phyloP scores from a whole-genome alignment of 30 jellyfish, hydroid and myxozoan genomes.

The Aurelia aurita region DNA sequence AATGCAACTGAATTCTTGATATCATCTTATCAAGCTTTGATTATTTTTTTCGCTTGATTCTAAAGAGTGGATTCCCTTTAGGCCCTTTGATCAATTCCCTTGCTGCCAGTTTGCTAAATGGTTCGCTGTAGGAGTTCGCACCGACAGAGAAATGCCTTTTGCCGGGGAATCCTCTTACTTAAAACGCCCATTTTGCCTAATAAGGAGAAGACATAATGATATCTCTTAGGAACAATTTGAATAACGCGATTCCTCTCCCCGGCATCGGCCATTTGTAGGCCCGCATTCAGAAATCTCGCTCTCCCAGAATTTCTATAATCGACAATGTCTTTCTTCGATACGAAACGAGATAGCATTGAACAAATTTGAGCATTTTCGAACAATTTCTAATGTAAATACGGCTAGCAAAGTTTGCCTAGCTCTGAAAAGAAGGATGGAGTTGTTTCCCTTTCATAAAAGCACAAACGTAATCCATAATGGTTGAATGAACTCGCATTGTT shows the following conservation, averaged over 20 bases:
- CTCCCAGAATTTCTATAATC: background rate
- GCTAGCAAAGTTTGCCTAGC: slow-evolving; percentile 75
- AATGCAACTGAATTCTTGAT: too few relatives aligned
- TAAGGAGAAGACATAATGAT: slow-evolving; percentile 51
- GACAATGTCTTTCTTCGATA: slow-evolving; percentile 9
- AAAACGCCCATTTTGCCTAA: slow-evolving; percentile 68
- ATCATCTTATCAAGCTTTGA: too few relatives aligned
- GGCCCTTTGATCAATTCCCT: too few relatives aligned
- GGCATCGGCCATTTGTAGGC: slow-evolving; percentile 63
- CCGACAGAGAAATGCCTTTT: slow-evolving; percentile 8
- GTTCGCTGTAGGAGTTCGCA: too few relatives aligned
- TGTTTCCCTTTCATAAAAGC: slow-evolving; percentile 74
- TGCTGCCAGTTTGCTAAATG: too few relatives aligned
- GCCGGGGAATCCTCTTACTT: slow-evolving; percentile 45
- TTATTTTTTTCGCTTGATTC: too few relatives aligned
- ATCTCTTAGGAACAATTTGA: slow-evolving; percentile 20
- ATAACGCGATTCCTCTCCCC: slow-evolving; percentile 11
- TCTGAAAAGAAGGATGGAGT: slow-evolving; percentile 68
- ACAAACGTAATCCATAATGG: slow-evolving; percentile 65
- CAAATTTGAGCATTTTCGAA: slow-evolving; percentile 5
- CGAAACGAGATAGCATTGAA: slow-evolving; percentile 5
- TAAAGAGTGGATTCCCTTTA: too few relatives aligned
- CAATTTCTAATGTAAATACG: slow-evolving; percentile 66
- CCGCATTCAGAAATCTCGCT: slow-evolving; percentile 1
- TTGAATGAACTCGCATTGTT: slow-evolving; percentile 73